Evolutionary conservation across 2,113 vertebrate genomes (phyloP), one percentile per base, ranked within the genome.

Genomic region (Pleuronectes platessa): DNA sequence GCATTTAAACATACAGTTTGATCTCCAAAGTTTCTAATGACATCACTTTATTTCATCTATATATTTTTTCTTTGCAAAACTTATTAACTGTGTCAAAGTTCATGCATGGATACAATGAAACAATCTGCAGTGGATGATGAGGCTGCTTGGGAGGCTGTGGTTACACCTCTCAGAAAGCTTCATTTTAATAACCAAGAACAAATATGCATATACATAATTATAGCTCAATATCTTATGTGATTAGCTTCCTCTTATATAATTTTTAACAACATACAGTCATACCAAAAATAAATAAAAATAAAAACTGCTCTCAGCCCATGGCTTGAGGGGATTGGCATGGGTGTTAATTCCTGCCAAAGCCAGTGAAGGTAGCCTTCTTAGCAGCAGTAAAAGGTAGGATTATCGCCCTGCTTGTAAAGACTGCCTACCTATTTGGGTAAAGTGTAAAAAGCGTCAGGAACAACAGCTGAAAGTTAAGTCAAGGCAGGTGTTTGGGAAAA

Each of bases 311-410:
- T 12, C 55, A 24, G 27, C n/a, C 54, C 21, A 23, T 15, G 13
- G 74, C 67, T 82, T 61, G 54, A 78, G 81, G 81, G 71, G 66
- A 70, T 59, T 79, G 76, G 84, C 77, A 75, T 70, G 76, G 61
- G 70, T 64, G 55, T 87, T 88, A 82, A 88, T 84, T 80, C 61
- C 63, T 80, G 59, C 66, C 68, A 71, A 84, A 89, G 76, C 74
- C 80, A 83, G 87, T n/a, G 74, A 58, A 88, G 80, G 85, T 87
- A 82, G 73, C 75, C 82, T 87, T 89, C 86, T 90, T 93, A 94
- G 83, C 79, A 87, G 88, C 90, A 89, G 88, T 93, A 93, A 93
- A 93, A 90, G 78, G 81, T 90, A 49, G 92, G 92, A 95, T 95
- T 93, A 94, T 94, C 90, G 14, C 91, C 75, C 60, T 31, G 82